Percentiles rank a stretch among this genome's conserved stretches.
phyloP scores from a whole-genome alignment of 1,140 invertebrate species.

The Nasonia vitripennis region DNA sequence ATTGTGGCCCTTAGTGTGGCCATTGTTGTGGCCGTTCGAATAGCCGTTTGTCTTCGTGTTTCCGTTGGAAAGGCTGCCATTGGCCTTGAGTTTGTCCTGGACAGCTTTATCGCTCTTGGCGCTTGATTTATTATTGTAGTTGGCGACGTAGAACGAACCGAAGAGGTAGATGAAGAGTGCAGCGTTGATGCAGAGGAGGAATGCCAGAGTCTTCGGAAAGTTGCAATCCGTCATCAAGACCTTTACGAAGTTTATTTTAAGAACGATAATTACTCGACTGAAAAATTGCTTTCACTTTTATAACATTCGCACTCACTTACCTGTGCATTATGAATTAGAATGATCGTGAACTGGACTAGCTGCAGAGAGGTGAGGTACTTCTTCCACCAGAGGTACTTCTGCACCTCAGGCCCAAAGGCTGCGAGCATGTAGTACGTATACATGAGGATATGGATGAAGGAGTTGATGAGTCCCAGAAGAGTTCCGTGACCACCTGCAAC shows the following conservation, averaged over 20 bases:
- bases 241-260: slow-evolving; percentile 60
- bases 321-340: slow-evolving; percentile 84
- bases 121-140: slow-evolving; percentile 74
- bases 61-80: slow-evolving; percentile 26
- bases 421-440: slow-evolving; percentile 90
- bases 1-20: neutral
- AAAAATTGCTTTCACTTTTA: neutral
- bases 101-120: slow-evolving; percentile 54
- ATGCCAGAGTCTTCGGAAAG: slow-evolving; percentile 81
- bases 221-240: slow-evolving; percentile 76
- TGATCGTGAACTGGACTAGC: slow-evolving; percentile 89
- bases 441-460: slow-evolving; percentile 90
- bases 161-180: slow-evolving; percentile 90
- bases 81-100: neutral
- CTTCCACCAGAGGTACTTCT: slow-evolving; percentile 95
- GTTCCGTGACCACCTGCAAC: slow-evolving; percentile 87
- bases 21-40: neutral
- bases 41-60: slow-evolving; percentile 7
- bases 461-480: slow-evolving; percentile 89
- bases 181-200: slow-evolving; percentile 84
- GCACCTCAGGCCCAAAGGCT: slow-evolving; percentile 86
- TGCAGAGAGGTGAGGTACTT: slow-evolving; percentile 91
- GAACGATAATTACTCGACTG: too few relatives aligned
- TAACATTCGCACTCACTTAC: slow-evolving; percentile 51
- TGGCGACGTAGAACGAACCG: slow-evolving; percentile 86